phyloP scores from a whole-genome alignment of 1,140 invertebrate species.

The Teleogryllus occipitalis region DNA sequence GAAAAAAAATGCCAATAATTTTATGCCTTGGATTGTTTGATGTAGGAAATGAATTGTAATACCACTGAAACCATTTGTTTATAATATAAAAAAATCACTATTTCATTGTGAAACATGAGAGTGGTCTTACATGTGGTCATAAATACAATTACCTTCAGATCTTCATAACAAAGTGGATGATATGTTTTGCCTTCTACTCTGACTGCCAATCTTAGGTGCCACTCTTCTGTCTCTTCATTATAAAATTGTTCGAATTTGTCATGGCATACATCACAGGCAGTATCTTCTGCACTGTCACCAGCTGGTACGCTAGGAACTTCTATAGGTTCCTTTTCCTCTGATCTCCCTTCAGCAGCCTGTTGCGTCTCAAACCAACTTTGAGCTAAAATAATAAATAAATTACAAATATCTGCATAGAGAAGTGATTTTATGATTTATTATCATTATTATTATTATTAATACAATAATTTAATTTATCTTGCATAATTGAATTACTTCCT shows the following conservation, averaged over 20 bases:
- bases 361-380: slow-evolving; percentile 83
- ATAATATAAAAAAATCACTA: neutral
- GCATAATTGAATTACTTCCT: neutral
- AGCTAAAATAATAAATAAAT: slow-evolving; percentile 44
- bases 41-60: no score
- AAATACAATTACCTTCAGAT: slow-evolving; percentile 33
- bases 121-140: neutral
- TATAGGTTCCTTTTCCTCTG: slow-evolving; percentile 44
- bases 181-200: slow-evolving; percentile 69
- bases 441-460: neutral
- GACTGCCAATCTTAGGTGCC: slow-evolving; percentile 82
- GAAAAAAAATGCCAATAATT: no score
- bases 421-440: neutral
- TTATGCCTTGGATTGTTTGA: no score
- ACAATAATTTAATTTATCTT: neutral
- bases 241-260: slow-evolving; percentile 90
- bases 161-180: slow-evolving; percentile 85
- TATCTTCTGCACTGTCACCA: slow-evolving; percentile 45
- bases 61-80: no score
- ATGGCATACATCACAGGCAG: slow-evolving; percentile 77
- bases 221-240: slow-evolving; percentile 92
- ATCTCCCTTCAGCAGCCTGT: slow-evolving; percentile 39
- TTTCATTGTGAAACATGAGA: neutral
- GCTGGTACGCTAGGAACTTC: slow-evolving; percentile 52
- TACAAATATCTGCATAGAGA: neutral